phyloP scores from a whole-genome alignment of 2,888 invertebrate genomes.

The Drosophila meridionalis region DNA sequence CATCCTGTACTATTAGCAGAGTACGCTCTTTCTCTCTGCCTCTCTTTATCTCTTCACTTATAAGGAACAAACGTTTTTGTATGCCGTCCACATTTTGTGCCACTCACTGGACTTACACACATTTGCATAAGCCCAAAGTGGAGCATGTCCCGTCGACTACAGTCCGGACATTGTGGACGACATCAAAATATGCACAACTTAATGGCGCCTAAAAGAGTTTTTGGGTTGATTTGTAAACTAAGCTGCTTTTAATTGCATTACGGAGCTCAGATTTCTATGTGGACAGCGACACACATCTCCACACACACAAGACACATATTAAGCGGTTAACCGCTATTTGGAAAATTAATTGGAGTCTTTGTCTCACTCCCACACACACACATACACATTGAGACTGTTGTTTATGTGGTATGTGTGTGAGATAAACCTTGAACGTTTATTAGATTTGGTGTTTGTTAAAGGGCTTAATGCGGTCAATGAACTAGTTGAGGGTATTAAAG shows the following conservation, averaged over 20 bases:
- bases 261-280: slow-evolving; percentile 36
- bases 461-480: slow-evolving; percentile 30
- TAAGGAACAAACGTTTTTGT: slow-evolving; percentile 11
- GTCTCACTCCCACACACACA: slow-evolving; percentile 5
- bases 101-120: slow-evolving; percentile 25
- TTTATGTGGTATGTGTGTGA: slow-evolving; percentile 27
- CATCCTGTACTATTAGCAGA: neutral
- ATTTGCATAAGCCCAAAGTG: slow-evolving; percentile 62
- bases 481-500: slow-evolving; percentile 5
- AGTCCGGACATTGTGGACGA: slow-evolving; percentile 10
- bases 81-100: slow-evolving; percentile 47
- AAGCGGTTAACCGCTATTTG: slow-evolving; percentile 70
- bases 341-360: slow-evolving; percentile 67
- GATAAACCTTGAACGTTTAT: slow-evolving; percentile 31
- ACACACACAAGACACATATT: slow-evolving; percentile 43
- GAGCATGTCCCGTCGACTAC: slow-evolving; percentile 18
- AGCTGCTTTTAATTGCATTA: slow-evolving; percentile 69
- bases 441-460: slow-evolving; percentile 34
- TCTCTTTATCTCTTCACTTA: neutral
- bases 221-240: slow-evolving; percentile 55
- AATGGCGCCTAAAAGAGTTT: slow-evolving; percentile 61
- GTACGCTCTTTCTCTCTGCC: neutral
- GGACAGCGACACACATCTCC: neutral
- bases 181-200: slow-evolving; percentile 55
- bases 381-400: slow-evolving; percentile 3